A percentile compares a stretch with the other conserved stretches of the same genome.
phyloP scores from a whole-genome alignment of 2,797 vertebrate species.

The Otolemur crassicaudatus region DNA sequence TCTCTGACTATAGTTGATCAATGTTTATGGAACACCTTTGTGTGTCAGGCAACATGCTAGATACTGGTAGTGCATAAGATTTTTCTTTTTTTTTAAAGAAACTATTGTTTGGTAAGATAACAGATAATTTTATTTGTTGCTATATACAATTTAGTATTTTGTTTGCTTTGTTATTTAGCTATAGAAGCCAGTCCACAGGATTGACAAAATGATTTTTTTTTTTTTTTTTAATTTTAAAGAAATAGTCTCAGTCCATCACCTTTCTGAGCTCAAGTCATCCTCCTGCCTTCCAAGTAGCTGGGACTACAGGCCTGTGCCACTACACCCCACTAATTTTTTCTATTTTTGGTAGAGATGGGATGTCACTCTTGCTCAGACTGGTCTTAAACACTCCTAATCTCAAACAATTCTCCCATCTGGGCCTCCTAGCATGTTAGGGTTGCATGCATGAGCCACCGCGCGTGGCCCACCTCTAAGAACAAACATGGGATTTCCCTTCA shows the following conservation, averaged over 20 bases:
- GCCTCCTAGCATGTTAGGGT: too few relatives aligned
- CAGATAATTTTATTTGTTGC: slow-evolving; percentile 46
- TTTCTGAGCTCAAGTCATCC: too few relatives aligned
- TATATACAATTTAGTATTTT: slow-evolving; percentile 51
- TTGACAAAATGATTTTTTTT: neutral
- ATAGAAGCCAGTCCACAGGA: neutral
- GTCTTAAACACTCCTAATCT: too few relatives aligned
- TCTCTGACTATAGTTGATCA: neutral
- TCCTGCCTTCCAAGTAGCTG: too few relatives aligned
- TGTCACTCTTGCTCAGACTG: too few relatives aligned
- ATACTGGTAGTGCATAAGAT: slow-evolving; percentile 31
- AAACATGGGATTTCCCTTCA: slow-evolving; percentile 33
- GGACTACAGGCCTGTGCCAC: too few relatives aligned
- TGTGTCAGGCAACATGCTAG: neutral
- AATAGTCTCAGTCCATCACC: too few relatives aligned
- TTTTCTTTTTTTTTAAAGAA: neutral
- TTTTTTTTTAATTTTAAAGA: too few relatives aligned
- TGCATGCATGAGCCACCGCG: too few relatives aligned
- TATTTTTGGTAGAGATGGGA: too few relatives aligned
- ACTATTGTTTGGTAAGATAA: neutral
- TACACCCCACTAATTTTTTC: too few relatives aligned
- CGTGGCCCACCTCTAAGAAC: neutral
- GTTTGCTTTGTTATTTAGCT: slow-evolving; percentile 30
- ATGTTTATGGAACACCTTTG: slow-evolving; percentile 26
- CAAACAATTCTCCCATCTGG: too few relatives aligned